Base-by-base conservation (phyloP, 2,113 vertebrate species). In the Cisticola juncidis region DNA sequence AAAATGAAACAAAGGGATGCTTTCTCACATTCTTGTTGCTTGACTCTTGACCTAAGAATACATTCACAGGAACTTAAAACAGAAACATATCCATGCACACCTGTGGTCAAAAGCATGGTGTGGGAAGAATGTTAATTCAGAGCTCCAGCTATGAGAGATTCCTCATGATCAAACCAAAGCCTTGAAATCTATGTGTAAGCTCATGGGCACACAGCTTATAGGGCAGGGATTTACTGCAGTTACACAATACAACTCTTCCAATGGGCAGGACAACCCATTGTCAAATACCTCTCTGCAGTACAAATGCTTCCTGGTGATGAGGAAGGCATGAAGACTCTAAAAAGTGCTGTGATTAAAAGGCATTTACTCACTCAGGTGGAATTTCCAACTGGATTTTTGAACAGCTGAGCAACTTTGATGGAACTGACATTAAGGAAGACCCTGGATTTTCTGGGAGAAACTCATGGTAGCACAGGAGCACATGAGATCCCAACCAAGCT, bases 271-370 rank as follows among this genome's bases (percentile, higher is more conserved):
- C 70, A 91, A 68, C 81, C 50, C 66, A 86, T 74, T 94, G 92
- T 88, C 87, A 96, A 94, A 94, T 94, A 90, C 61, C 51, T 91
- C 58, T 40, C 76, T 47, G 38, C 42, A 44, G 42, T 44, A 78
- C 82, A 90, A 95, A 83, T 23, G 65, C 64, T 97, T 96, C 88
- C 95, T 95, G 82, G 48, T 94, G 69, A 96, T 86, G 88, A 88
- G 68, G 90, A 21, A 11, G 36, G 61, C 3, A 0, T 84, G 85
- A 94, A 78, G 45, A 86, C 90, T 93, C 58, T 9, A 77, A 91
- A 81, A 90, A 88, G 66, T 78, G 58, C 81, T 88, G 58, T 1
- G 3, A 92, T 2, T 4, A 73, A 92, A 88, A 74, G 44, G 40
- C 44, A 62, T 96, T 88, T 95, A 94, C 83, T 96, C 83, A 86